These are phyloP conservation scores for Montifringilla adamsi DNA, from an alignment of 2,113 vertebrate genomes.

Conservation along the genomic window DNA sequence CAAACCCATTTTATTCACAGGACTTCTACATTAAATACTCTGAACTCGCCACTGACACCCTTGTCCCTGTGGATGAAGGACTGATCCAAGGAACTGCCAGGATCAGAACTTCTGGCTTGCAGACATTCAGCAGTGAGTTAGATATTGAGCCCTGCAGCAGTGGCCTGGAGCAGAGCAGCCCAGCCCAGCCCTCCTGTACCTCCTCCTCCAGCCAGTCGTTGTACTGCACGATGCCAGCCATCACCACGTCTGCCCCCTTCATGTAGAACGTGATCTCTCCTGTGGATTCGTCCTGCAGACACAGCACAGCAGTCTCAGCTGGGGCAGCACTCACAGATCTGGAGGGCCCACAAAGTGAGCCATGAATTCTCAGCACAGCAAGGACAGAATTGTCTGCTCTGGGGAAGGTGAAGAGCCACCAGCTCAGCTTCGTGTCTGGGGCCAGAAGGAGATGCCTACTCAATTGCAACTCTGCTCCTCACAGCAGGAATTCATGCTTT, in stretches of 20 bases:
- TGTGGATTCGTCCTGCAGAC: constrained; percentile 86
- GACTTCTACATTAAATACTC: background rate
- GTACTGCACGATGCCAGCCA: constrained; percentile 96
- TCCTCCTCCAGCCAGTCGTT: constrained; percentile 98
- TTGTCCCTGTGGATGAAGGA: background rate
- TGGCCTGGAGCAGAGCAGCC: background rate
- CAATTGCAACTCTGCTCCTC: background rate
- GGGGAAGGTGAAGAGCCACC: background rate
- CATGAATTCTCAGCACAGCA: background rate
- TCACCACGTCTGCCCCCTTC: constrained; percentile 95
- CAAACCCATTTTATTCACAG: background rate
- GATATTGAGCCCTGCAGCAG: background rate
- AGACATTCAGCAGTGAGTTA: background rate
- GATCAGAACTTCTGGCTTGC: background rate
- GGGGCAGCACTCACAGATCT: accelerated
- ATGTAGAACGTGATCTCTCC: constrained; percentile 98
- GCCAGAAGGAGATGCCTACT: background rate
- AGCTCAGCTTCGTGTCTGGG: background rate
- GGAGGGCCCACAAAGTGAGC: background rate
- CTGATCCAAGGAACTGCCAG: background rate
- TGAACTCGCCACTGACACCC: background rate
- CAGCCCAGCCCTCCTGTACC: constrained; percentile 56
- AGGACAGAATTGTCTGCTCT: background rate
- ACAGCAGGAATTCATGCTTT: background rate
- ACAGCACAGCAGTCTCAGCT: background rate